phyloP scores from a whole-genome alignment of 2,888 invertebrate genomes.

The Ditula angustiorana region DNA sequence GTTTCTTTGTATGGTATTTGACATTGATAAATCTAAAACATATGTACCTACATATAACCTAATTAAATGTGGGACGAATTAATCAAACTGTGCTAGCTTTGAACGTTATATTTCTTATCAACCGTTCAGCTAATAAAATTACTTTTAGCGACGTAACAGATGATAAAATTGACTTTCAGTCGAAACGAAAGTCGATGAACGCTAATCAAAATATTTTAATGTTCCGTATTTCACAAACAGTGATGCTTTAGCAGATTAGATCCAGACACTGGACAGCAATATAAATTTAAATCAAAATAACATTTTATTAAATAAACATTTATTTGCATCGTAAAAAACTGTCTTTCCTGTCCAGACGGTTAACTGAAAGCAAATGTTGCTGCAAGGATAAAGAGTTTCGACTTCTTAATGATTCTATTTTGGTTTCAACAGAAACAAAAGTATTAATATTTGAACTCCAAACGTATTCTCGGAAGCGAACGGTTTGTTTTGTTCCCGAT shows the following conservation, averaged over 20 bases:
- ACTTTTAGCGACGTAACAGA: not conserved
- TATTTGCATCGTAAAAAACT: conserved; percentile 3
- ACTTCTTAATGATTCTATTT: conserved; percentile 15
- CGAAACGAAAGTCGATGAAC: conserved; percentile 4
- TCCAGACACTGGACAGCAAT: conserved; percentile 3
- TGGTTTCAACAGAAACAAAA: conserved; percentile 15
- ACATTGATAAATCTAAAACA: no score
- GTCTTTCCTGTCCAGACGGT: not conserved
- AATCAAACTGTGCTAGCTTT: not conserved
- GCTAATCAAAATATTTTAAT: conserved; percentile 5
- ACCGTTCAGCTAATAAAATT: not conserved
- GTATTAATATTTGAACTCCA: conserved; percentile 20
- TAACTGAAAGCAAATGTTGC: conserved; percentile 2
- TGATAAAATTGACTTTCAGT: not conserved
- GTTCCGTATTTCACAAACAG: not conserved
- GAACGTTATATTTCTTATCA: not conserved
- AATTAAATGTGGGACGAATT: not conserved
- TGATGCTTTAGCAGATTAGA: not conserved
- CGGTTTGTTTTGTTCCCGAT: conserved; percentile 45
- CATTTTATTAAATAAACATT: not conserved
- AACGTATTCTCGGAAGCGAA: conserved; percentile 40
- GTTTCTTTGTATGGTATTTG: no score
- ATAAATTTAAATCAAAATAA: not conserved
- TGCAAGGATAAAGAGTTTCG: not conserved
- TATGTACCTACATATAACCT: no score